Conservation (phyloP, 2,797 vertebrate species). For the Acridotheres tristis region DNA sequence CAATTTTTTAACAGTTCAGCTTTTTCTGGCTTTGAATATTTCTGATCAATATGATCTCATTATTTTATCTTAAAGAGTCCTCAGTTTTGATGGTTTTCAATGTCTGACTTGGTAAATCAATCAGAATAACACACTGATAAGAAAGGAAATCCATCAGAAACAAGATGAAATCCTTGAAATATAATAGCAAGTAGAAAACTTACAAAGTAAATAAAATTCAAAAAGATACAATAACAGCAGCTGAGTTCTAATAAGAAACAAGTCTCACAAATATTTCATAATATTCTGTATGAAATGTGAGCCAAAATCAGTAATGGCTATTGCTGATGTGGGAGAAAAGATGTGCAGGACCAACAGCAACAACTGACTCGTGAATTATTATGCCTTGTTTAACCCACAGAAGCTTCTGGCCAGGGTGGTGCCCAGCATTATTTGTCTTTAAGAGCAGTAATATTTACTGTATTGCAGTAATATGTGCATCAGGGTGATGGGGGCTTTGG, state of each 20-base stretch:
- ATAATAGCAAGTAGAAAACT: neutral
- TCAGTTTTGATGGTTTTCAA: neutral
- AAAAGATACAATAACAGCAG: neutral
- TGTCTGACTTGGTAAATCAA: neutral
- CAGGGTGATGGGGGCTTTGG: neutral
- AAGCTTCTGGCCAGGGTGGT: neutral
- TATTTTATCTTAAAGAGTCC: neutral
- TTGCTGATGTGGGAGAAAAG: neutral
- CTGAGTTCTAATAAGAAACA: neutral
- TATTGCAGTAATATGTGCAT: neutral
- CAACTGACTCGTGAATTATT: neutral
- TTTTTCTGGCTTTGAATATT: neutral
- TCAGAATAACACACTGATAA: neutral
- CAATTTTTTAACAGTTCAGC: neutral
- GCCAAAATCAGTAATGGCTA: neutral
- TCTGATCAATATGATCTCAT: constrained; percentile 13
- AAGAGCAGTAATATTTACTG: neutral
- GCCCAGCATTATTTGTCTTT: neutral
- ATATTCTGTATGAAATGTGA: neutral
- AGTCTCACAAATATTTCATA: neutral
- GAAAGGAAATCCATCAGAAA: neutral
- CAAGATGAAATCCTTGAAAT: neutral
- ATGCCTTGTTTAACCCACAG: neutral
- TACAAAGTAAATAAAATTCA: neutral
- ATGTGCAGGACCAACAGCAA: neutral